Evolutionary conservation across 2,113 vertebrate species (phyloP).

Genomic region (Malurus alboscapulatus): DNA sequence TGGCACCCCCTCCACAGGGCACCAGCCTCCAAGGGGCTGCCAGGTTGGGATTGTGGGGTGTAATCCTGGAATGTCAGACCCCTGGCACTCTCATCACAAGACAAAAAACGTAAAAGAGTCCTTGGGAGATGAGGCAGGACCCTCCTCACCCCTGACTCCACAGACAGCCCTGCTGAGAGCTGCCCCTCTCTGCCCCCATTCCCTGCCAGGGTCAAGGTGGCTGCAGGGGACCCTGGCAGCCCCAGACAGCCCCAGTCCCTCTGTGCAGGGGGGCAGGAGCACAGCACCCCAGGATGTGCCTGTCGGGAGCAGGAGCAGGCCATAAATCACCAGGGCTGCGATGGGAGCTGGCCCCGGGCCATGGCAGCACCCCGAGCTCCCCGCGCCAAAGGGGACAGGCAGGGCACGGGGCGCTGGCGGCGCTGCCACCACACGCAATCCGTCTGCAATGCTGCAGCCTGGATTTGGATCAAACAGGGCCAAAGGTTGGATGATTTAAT

Average conservation of each 20-base stretch:
- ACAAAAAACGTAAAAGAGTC: background rate
- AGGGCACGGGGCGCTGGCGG: slow-evolving; percentile 42
- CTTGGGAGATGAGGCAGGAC: background rate
- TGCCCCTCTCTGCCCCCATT: background rate
- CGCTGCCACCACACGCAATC: slow-evolving; percentile 70
- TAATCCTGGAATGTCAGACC: background rate
- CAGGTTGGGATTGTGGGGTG: background rate
- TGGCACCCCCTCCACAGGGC: background rate
- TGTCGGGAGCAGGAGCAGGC: background rate
- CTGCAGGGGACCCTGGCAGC: rapidly evolving
- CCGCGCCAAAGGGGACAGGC: slow-evolving; percentile 46
- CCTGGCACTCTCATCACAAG: rapidly evolving
- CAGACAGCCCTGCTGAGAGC: background rate
- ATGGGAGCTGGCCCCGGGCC: background rate
- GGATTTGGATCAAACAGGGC: slow-evolving; percentile 58
- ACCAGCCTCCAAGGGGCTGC: too few relatives aligned
- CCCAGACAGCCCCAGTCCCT: background rate
- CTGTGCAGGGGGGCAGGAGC: background rate
- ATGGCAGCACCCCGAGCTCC: slow-evolving; percentile 1
- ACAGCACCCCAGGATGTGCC: background rate
- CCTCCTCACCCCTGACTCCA: rapidly evolving
- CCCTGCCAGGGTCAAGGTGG: background rate
- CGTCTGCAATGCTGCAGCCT: slow-evolving; percentile 71
- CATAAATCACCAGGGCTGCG: background rate
- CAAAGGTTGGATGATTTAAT: background rate